Evolutionary conservation across 1,140 invertebrate genomes (phyloP).

Genomic region (Caerostris darwini): DNA sequence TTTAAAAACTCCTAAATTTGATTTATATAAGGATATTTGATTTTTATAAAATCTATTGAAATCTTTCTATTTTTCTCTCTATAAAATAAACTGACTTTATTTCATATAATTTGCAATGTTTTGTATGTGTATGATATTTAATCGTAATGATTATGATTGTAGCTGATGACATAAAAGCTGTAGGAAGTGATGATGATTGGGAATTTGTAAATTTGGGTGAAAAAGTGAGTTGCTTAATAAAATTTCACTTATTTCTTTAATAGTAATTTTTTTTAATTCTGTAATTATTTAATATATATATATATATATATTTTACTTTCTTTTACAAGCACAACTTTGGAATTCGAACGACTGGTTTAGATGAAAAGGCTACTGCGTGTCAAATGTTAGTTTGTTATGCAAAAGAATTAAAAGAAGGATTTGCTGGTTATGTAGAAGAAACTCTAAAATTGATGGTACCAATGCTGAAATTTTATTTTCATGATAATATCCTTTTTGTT

Average conservation of each 20-base stretch:
- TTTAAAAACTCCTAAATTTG: too few species aligned
- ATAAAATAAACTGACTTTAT: too few species aligned
- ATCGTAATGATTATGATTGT: slow-evolving; percentile 38
- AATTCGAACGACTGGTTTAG: slow-evolving; percentile 88
- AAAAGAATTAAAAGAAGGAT: slow-evolving; percentile 97
- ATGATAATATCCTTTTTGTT: slow-evolving; percentile 87
- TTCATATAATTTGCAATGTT: too few species aligned
- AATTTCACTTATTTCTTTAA: background rate
- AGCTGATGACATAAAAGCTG: slow-evolving; percentile 85
- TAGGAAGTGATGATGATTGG: slow-evolving; percentile 97
- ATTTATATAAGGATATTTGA: too few species aligned
- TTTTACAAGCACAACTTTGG: slow-evolving; percentile 84
- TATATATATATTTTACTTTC: background rate
- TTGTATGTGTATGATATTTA: too few species aligned
- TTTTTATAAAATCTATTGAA: too few species aligned
- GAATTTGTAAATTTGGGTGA: slow-evolving; percentile 98
- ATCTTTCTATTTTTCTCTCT: too few species aligned
- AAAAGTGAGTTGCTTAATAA: slow-evolving; percentile 83
- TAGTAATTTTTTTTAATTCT: background rate
- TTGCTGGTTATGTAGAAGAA: slow-evolving; percentile 96
- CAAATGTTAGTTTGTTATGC: slow-evolving; percentile 99
- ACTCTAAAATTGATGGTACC: slow-evolving; percentile 97
- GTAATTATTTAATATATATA: slow-evolving; percentile 3
- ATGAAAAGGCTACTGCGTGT: slow-evolving; percentile 99
- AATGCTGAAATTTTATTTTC: slow-evolving; percentile 99